These are phyloP conservation scores for Carcinoscorpius rotundicauda DNA, from an alignment of 1,140 invertebrate species.

Conservation along the genomic window DNA sequence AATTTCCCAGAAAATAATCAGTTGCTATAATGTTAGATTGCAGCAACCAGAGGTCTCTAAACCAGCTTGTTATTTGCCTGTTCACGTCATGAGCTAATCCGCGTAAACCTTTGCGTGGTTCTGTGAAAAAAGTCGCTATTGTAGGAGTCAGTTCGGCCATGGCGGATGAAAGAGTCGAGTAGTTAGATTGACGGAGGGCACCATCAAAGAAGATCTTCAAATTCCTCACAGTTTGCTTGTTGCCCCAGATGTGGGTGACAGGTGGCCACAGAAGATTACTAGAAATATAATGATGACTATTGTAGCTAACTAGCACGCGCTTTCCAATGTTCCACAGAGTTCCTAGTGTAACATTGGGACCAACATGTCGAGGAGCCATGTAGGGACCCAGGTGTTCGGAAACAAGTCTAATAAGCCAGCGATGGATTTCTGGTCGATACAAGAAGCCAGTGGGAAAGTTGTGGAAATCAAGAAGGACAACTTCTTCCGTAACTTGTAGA, in stretches of 20 bases:
- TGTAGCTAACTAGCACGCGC: conserved; percentile 4
- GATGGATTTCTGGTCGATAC: conserved; percentile 31
- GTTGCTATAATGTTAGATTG: conserved; percentile 55
- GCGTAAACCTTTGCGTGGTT: conserved; percentile 33
- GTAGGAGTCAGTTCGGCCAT: conserved; percentile 71
- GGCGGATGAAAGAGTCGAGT: conserved; percentile 36
- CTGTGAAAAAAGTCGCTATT: conserved; percentile 45
- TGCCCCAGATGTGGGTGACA: conserved; percentile 5
- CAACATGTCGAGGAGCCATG: conserved; percentile 33
- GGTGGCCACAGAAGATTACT: conserved; percentile 11
- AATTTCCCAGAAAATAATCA: conserved; percentile 62
- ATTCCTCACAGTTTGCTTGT: background rate
- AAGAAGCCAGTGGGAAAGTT: conserved; percentile 37
- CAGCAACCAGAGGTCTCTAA: conserved; percentile 50
- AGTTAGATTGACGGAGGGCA: background rate
- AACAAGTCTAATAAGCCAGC: conserved; percentile 37
- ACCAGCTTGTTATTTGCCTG: conserved; percentile 48
- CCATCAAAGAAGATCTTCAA: background rate
- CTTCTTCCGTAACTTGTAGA: conserved; percentile 37
- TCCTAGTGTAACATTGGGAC: conserved; percentile 31
- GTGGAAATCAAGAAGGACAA: conserved; percentile 55
- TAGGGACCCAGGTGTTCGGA: conserved; percentile 38
- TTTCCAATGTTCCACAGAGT: conserved; percentile 2
- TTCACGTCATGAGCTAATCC: conserved; percentile 53
- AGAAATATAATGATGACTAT: background rate